Evolutionary conservation across 2,888 invertebrate species (phyloP).

Genomic region (Phengaris arion): DNA sequence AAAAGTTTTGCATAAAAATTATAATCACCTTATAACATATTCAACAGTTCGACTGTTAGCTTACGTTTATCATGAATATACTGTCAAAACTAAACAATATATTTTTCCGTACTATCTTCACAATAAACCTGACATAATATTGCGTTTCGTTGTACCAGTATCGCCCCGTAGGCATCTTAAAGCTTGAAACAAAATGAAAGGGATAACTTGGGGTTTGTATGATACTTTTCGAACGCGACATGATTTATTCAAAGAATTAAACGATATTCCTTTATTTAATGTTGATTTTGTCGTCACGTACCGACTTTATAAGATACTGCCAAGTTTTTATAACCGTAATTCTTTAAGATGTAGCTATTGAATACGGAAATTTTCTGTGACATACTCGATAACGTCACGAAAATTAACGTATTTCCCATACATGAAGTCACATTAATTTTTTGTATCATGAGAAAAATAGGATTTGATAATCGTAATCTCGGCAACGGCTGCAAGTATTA

Average conservation of each 20-base stretch:
- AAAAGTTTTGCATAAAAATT: too few species aligned
- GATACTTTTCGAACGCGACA: constrained; percentile 23
- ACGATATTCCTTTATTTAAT: constrained; percentile 25
- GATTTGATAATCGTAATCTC: too few species aligned
- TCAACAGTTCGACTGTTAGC: too few species aligned
- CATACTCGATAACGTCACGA: constrained; percentile 11
- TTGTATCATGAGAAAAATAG: too few species aligned
- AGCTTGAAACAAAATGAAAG: constrained; percentile 24
- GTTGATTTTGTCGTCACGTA: constrained; percentile 25
- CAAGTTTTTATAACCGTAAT: constrained; percentile 19
- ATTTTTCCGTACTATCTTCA: background rate
- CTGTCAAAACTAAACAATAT: background rate
- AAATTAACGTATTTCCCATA: background rate
- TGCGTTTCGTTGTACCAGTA: background rate
- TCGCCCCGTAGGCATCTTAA: background rate
- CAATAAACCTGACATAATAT: constrained; percentile 10
- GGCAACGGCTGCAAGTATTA: too few species aligned
- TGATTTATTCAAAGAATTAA: constrained; percentile 26
- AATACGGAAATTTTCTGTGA: background rate
- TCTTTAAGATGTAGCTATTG: constrained; percentile 14
- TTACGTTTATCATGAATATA: background rate
- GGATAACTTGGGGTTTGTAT: constrained; percentile 20
- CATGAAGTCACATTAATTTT: background rate
- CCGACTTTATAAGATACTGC: constrained; percentile 21
- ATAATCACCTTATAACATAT: too few species aligned